These are phyloP conservation scores for Agrochola lychnidis DNA, from an alignment of 2,888 invertebrate genomes.

Conservation along the genomic window DNA sequence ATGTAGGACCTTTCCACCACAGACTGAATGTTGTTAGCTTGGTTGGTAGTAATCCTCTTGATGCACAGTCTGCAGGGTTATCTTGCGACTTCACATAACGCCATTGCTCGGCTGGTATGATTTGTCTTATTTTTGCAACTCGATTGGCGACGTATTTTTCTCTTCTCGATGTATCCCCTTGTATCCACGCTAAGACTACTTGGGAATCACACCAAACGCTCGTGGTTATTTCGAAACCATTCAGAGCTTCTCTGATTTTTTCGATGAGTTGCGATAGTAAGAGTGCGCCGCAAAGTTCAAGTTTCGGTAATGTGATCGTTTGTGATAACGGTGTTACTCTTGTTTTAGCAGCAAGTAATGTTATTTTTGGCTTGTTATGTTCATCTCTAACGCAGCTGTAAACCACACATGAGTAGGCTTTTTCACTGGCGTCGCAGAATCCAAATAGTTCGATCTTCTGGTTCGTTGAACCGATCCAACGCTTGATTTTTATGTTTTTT, in stretches of 20 bases:
- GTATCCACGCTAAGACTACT: slow-evolving; percentile 39
- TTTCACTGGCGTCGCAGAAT: slow-evolving; percentile 21
- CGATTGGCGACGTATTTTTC: neutral
- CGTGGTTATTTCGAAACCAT: neutral
- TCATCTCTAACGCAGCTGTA: neutral
- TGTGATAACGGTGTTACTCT: no score
- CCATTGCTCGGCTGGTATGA: neutral
- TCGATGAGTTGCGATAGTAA: neutral
- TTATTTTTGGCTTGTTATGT: neutral
- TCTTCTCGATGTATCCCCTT: neutral
- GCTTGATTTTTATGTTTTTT: slow-evolving; percentile 12
- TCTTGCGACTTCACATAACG: neutral
- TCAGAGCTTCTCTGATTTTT: slow-evolving; percentile 5
- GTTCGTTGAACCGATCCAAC: slow-evolving; percentile 16
- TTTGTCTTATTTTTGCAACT: neutral
- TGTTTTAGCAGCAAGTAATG: slow-evolving; percentile 7
- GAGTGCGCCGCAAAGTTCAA: no score
- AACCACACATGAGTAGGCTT: slow-evolving; percentile 17
- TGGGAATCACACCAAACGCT: slow-evolving; percentile 11
- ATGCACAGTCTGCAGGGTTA: no score
- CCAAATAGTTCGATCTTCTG: slow-evolving; percentile 8
- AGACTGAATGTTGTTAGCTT: no score
- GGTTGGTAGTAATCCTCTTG: no score
- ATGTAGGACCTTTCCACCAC: neutral
- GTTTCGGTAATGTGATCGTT: no score